These are phyloP conservation scores for Leptura quadrifasciata DNA, from an alignment of 2,888 invertebrate genomes.

Conservation along the genomic window DNA sequence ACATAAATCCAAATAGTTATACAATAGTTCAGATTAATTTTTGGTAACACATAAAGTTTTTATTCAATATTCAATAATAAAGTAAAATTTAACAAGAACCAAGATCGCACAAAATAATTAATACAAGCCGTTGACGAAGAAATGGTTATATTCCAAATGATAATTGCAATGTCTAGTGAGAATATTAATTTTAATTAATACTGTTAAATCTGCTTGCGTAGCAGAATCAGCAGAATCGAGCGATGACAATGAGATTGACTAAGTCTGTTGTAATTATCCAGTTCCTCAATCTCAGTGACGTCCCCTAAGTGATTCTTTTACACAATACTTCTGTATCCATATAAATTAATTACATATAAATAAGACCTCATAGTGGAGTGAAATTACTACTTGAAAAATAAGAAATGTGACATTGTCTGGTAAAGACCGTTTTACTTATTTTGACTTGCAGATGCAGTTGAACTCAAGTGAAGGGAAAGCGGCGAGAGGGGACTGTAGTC, in stretches of 20 bases:
- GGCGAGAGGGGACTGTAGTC: too few relatives aligned
- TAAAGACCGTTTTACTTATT: too few relatives aligned
- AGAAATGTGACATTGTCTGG: too few relatives aligned
- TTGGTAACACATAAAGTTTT: not conserved
- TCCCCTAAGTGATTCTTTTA: not conserved
- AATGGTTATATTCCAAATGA: slow-evolving; percentile 46
- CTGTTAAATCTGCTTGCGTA: slow-evolving; percentile 53
- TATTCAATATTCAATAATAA: slow-evolving; percentile 14
- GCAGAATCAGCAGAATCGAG: slow-evolving; percentile 50
- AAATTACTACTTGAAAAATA: too few relatives aligned
- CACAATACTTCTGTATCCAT: not conserved
- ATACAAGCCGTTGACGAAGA: slow-evolving; percentile 38
- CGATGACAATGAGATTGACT: slow-evolving; percentile 58
- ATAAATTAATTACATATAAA: too few relatives aligned
- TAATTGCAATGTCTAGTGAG: slow-evolving; percentile 48
- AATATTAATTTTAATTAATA: slow-evolving; percentile 53
- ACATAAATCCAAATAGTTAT: not conserved
- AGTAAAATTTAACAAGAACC: slow-evolving; percentile 20
- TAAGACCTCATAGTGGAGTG: too few relatives aligned
- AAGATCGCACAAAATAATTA: slow-evolving; percentile 31
- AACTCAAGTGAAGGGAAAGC: too few relatives aligned
- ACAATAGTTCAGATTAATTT: not conserved
- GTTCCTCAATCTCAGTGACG: slow-evolving; percentile 50
- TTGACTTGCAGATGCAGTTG: too few relatives aligned
- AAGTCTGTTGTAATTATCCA: slow-evolving; percentile 49